Evolutionary conservation across 2,797 vertebrate species (phyloP).

Genomic region (Squalus acanthias): DNA sequence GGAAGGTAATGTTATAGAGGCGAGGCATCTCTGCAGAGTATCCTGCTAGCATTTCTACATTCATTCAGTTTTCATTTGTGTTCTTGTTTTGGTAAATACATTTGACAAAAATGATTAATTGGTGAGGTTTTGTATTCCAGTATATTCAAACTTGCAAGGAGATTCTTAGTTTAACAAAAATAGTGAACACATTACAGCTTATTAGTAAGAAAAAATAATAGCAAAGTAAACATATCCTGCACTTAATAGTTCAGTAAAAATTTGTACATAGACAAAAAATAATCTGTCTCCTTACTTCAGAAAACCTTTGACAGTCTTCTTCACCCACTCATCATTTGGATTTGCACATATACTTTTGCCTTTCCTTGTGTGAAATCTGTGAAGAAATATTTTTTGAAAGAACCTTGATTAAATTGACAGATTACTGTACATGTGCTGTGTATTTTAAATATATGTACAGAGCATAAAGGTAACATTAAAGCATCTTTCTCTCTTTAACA

Average conservation of each 20-base stretch:
- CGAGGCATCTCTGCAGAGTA: background rate
- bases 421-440: background rate
- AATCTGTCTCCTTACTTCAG: conserved; percentile 18
- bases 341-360: conserved; percentile 20
- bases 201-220: background rate
- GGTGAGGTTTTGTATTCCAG: background rate
- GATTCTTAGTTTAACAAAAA: background rate
- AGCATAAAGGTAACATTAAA: background rate
- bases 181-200: background rate
- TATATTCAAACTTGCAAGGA: background rate
- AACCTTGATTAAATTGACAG: background rate
- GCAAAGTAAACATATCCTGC: background rate
- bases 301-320: background rate
- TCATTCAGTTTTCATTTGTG: background rate
- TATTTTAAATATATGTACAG: background rate
- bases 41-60: background rate
- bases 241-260: background rate
- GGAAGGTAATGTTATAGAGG: background rate
- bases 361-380: conserved; percentile 24
- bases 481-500: background rate
- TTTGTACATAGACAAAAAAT: background rate
- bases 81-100: background rate
- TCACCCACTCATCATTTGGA: background rate
- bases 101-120: background rate
- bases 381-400: background rate